Evolutionary conservation across 2,797 vertebrate genomes (phyloP), one percentile per base, ranked within the genome.

Genomic region (Pseudotriccus pelzelni): DNA sequence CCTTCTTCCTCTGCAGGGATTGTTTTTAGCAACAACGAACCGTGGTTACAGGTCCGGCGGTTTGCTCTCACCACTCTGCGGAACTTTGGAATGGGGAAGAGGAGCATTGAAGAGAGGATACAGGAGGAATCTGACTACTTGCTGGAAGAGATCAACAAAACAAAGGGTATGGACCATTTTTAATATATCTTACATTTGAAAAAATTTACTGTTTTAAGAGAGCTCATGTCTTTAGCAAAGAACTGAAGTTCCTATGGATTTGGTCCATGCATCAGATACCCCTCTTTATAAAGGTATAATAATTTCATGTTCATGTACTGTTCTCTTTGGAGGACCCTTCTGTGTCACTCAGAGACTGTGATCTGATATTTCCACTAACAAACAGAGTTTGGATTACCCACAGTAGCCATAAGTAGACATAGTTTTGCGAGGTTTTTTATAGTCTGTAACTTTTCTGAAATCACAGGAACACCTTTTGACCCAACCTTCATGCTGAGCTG

Each of bases 401-500:
- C 2, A 27, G 36, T 11, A 63, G 21, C 43, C 18, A 32, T 20
- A 63, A 62, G 12, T 3, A 62, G 13, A 24, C 41, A 68, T 11
- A 32, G 27, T 5, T 68, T 70, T 3, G 24, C 36, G 11, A 8
- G 2, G 2, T 23, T 77, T 67, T n/a, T 41, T 1, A 80, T 25
- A 25, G 22, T 82, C 60, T 63, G 21, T 66, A 84, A 93, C 30
- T 44, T 82, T 56, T 84, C 43, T 92, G 46, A 89, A 86, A 88
- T 73, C 25, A 41, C 95, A 98, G 98, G 97, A 41, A 64, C 63
- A 76, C 96, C 98, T 50, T 99, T 99, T 84, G 97, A 99, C 73
- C 98, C 98, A 41, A 98, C 97, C 7, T 97, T 95, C 85, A 95
- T 77, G 37, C 36, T 99, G 63, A 97, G 96, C 79, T 98, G 91